Base-by-base conservation (phyloP, 2,888 invertebrate genomes). In the Galerucella calmariensis region DNA sequence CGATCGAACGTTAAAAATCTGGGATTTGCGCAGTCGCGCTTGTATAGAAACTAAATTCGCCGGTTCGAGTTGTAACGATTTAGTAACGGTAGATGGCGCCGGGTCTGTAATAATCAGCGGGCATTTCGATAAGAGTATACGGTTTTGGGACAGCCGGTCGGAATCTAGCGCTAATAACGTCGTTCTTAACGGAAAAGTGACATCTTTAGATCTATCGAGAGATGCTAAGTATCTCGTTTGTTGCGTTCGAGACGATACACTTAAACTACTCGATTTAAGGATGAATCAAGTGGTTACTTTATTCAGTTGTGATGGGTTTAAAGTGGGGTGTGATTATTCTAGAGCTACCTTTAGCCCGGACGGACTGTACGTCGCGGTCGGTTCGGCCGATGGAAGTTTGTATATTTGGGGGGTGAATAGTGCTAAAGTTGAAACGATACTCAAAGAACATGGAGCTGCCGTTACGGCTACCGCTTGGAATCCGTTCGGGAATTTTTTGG, bases 1-100 rank as follows among this genome's bases (percentile, higher is more conserved):
- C 89, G 99, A 99, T 89, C 92, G 99, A 79, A 99, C 99, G 46
- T 90, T 99, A 75, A 99, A 99, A 91, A 94, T 99, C 85, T 99
- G 99, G 99, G 99, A 99, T 89, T 92, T 99, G 65, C 92, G 95
- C 83, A 96, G 95, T 89, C 93, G 94, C 88, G 93, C 95, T 74
- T 97, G 97, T 88, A 93, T 94, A 82, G 94, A 95, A 88, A 97
- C 97, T 5, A 96, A 97, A 88, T 97, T 97, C 85, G 97, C 97
- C 73, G 98, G 97, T 58, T 98, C 98, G 51, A 97, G 96, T 84
- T 98, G 98, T 88, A 97, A 98, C 88, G 99, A 99, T 89, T 90
- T 99, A 77, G 97, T 98, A 80, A 96, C 96, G 79, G 94, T 94
- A 74, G 96, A 96, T 85, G 93, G 94, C 76, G 91, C 94, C 12